Conservation (phyloP, 2,113 vertebrate genomes). For the Benitochromis conjunctus region DNA sequence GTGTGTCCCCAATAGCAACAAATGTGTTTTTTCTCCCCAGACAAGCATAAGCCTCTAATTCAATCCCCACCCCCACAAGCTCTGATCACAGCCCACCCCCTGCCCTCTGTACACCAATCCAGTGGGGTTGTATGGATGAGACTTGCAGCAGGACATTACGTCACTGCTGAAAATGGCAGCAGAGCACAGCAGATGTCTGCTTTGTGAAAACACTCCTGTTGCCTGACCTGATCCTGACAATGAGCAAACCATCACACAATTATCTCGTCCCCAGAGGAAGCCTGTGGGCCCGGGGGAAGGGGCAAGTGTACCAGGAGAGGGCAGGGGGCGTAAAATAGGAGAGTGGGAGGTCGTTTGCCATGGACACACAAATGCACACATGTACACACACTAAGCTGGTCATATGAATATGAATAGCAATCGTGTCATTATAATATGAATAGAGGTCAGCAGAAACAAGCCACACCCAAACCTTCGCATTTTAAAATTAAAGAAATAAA, state of each 20-base stretch:
- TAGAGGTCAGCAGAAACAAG: not conserved
- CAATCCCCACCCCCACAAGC: not conserved
- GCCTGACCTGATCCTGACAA: slow-evolving; percentile 63
- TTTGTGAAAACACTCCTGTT: slow-evolving; percentile 61
- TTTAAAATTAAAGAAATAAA: not conserved
- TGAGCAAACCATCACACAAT: slow-evolving; percentile 63
- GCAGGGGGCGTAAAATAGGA: not conserved
- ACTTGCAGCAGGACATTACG: slow-evolving; percentile 48
- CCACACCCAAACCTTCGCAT: not conserved
- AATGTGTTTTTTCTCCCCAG: not conserved
- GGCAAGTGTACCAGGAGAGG: not conserved
- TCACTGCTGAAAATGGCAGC: slow-evolving; percentile 61
- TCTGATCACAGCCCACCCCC: not conserved
- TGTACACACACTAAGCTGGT: not conserved
- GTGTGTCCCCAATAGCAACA: not conserved
- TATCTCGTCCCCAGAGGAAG: slow-evolving; percentile 23
- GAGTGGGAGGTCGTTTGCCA: slow-evolving; percentile 21
- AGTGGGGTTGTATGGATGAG: not conserved
- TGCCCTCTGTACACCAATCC: not conserved
- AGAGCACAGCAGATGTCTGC: slow-evolving; percentile 66
- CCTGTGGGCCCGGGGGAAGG: not conserved
- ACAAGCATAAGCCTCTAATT: not conserved
- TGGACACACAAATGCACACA: not conserved
- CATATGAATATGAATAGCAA: slow-evolving; percentile 50
- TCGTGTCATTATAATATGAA: slow-evolving; percentile 50